Percentiles rank a stretch among this genome's conserved stretches.
phyloP scores from a whole-genome alignment of 2,888 invertebrate species.

The Harpalus rubripes region DNA sequence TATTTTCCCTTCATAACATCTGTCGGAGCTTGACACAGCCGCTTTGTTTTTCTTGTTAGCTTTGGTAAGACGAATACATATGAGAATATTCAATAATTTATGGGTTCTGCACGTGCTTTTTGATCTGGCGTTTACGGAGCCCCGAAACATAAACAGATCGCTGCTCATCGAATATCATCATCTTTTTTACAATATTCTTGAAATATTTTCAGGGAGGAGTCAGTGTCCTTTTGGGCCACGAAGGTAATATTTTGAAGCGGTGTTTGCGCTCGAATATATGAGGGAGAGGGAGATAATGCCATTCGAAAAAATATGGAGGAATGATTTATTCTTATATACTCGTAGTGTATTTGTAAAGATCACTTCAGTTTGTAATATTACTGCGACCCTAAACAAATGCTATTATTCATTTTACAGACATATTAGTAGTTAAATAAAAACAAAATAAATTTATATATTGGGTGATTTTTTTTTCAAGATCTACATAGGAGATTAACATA shows the following conservation, averaged over 20 bases:
- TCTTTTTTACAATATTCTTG: constrained; percentile 50
- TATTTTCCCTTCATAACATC: constrained; percentile 7
- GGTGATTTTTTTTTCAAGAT: too few relatives aligned
- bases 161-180: constrained; percentile 42
- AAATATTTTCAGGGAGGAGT: constrained; percentile 34
- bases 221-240: background rate
- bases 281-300: background rate
- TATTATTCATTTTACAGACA: background rate
- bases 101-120: constrained; percentile 55
- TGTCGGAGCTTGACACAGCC: constrained; percentile 28
- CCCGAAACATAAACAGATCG: constrained; percentile 59
- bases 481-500: too few relatives aligned
- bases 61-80: constrained; percentile 58
- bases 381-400: background rate
- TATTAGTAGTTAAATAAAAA: too few relatives aligned
- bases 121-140: constrained; percentile 59
- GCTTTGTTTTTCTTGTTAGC: constrained; percentile 54
- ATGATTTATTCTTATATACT: background rate
- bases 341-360: background rate
- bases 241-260: constrained; percentile 15
- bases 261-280: constrained; percentile 3
- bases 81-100: constrained; percentile 64
- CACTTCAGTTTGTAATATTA: background rate
- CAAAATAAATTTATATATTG: too few relatives aligned
- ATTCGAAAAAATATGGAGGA: background rate